These are phyloP conservation scores for Anguilla marmorata DNA, from an alignment of 2,797 vertebrate genomes.

Conservation along the genomic window DNA sequence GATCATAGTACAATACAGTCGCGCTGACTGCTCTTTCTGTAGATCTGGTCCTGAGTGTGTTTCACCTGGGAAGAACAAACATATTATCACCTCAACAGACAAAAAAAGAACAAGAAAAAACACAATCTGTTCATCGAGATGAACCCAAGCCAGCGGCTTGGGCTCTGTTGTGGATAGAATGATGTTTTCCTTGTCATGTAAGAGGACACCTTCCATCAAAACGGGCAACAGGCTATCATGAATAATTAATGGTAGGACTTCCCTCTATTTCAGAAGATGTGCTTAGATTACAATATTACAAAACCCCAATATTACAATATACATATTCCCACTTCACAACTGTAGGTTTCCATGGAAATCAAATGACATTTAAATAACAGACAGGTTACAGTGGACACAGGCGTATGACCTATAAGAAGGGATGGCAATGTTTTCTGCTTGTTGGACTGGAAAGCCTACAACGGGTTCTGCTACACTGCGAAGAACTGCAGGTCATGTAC, in stretches of 20 bases:
- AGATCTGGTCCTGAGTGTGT: background rate
- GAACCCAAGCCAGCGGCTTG: conserved; percentile 43
- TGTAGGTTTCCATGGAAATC: conserved; percentile 53
- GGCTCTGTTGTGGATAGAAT: conserved; percentile 48
- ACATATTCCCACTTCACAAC: conserved; percentile 42
- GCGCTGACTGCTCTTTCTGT: background rate
- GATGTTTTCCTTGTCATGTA: conserved; percentile 57
- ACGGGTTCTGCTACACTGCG: background rate
- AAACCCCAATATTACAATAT: conserved; percentile 41
- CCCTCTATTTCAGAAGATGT: conserved; percentile 39
- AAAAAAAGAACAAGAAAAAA: background rate
- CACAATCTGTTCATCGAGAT: conserved; percentile 50
- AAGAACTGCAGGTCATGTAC: background rate
- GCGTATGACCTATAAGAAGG: conserved; percentile 25
- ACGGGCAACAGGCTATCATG: conserved; percentile 54
- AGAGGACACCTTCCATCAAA: conserved; percentile 55
- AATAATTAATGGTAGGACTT: conserved; percentile 54
- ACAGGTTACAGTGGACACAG: conserved; percentile 33
- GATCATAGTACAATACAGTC: background rate
- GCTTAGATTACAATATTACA: too few species aligned
- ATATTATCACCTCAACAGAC: conserved; percentile 40
- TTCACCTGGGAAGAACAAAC: conserved; percentile 27
- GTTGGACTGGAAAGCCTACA: background rate
- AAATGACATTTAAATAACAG: conserved; percentile 52
- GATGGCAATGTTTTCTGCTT: background rate